phyloP scores from a whole-genome alignment of 2,797 vertebrate species.

The Hozukius guyotensis region DNA sequence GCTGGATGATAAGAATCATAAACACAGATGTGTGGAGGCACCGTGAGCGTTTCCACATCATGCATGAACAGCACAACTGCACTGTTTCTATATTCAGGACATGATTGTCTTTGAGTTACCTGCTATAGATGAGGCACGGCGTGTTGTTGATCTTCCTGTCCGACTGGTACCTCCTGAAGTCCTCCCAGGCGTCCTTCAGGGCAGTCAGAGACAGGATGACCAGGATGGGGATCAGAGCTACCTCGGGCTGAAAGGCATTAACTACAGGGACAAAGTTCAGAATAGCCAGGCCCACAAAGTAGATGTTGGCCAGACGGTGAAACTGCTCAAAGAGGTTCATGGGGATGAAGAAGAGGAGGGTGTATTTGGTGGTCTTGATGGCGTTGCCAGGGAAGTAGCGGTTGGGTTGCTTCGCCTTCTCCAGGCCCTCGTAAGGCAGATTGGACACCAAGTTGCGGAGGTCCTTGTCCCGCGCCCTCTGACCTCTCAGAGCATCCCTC shows the following conservation, averaged over 20 bases:
- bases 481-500: slow-evolving; percentile 70
- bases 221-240: slow-evolving; percentile 89
- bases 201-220: slow-evolving; percentile 89
- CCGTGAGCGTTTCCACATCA: slow-evolving; percentile 10
- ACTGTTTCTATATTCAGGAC: neutral
- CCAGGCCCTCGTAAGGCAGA: slow-evolving; percentile 82
- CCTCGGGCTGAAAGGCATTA: slow-evolving; percentile 91
- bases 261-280: slow-evolving; percentile 92
- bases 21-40: slow-evolving; percentile 47
- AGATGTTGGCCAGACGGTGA: slow-evolving; percentile 91
- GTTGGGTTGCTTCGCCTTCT: slow-evolving; percentile 87
- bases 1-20: slow-evolving; percentile 33
- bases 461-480: slow-evolving; percentile 82
- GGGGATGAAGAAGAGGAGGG: slow-evolving; percentile 87
- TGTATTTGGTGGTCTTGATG: slow-evolving; percentile 94
- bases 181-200: slow-evolving; percentile 93
- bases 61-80: neutral
- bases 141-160: slow-evolving; percentile 91
- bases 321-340: slow-evolving; percentile 93
- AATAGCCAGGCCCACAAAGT: slow-evolving; percentile 88
- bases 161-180: slow-evolving; percentile 88
- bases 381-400: slow-evolving; percentile 83
- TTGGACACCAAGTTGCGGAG: slow-evolving; percentile 87
- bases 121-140: slow-evolving; percentile 88
- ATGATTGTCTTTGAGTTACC: slow-evolving; percentile 79